Evolutionary conservation across 2,797 vertebrate genomes (phyloP).

Genomic region (Pseudochirops corinnae): DNA sequence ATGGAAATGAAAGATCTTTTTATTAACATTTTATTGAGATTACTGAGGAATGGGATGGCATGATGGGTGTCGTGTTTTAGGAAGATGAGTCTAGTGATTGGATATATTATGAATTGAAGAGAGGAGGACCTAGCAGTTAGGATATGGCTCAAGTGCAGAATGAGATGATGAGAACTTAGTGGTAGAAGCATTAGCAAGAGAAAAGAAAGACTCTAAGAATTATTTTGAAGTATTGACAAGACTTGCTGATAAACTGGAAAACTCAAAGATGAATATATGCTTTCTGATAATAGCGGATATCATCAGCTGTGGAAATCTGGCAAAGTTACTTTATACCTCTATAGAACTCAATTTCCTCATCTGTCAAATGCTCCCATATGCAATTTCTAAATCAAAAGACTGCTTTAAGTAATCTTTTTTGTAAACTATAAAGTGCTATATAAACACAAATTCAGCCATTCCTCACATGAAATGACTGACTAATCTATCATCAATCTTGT

Average conservation of each 20-base stretch:
- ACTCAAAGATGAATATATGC: constrained; percentile 54
- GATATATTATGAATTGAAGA: constrained; percentile 3
- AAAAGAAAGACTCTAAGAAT: constrained; percentile 24
- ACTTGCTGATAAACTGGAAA: constrained; percentile 35
- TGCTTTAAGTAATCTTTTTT: background rate
- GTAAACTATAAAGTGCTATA: background rate
- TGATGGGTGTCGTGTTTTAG: background rate
- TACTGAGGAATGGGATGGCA: background rate
- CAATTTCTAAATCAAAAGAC: background rate
- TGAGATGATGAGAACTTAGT: background rate
- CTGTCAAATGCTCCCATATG: background rate
- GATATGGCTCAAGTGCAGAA: constrained; percentile 6
- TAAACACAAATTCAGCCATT: background rate
- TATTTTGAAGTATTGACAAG: constrained; percentile 24
- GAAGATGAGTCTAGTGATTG: background rate
- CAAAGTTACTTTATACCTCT: background rate
- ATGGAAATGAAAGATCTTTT: background rate
- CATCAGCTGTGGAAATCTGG: background rate
- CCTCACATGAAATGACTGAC: background rate
- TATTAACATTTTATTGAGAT: background rate
- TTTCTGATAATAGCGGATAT: background rate
- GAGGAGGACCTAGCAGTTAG: background rate
- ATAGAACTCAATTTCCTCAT: background rate
- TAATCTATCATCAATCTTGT: background rate
- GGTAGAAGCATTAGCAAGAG: background rate